A percentile compares a stretch with the other conserved stretches of the same genome.
Conservation (phyloP, 1,140 invertebrate genomes). For the Drosophila lacteicornis region DNA sequence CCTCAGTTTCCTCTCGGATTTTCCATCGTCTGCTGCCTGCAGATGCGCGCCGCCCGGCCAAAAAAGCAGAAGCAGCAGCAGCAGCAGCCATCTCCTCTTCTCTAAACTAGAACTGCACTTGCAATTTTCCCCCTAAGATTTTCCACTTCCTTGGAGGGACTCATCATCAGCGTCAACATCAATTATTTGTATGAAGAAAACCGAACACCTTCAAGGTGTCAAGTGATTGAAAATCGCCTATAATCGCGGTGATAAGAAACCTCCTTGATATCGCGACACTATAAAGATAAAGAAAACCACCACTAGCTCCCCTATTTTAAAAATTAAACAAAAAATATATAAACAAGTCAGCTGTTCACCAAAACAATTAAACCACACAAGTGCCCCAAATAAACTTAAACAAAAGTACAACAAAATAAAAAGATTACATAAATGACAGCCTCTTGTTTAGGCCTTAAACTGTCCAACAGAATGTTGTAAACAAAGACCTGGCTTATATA, state of each 20-base stretch:
- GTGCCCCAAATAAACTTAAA: conserved; percentile 24
- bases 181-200: conserved; percentile 23
- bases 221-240: conserved; percentile 36
- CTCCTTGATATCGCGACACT: conserved; percentile 16
- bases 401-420: conserved; percentile 9
- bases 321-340: conserved; percentile 5
- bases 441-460: conserved; percentile 42
- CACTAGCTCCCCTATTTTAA: neutral
- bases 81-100: conserved; percentile 13
- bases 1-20: conserved; percentile 47
- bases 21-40: conserved; percentile 47
- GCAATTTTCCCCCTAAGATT: conserved; percentile 13
- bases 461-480: conserved; percentile 41
- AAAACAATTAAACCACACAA: conserved; percentile 29
- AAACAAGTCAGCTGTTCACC: conserved; percentile 19
- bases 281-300: conserved; percentile 26
- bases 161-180: conserved; percentile 5
- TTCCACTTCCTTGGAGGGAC: conserved; percentile 9
- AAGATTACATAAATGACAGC: conserved; percentile 51
- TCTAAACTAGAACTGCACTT: conserved; percentile 24
- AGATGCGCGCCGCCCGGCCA: conserved; percentile 51
- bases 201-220: conserved; percentile 12
- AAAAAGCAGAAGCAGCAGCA: conserved; percentile 34
- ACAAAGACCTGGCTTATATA: conserved; percentile 56
- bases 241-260: conserved; percentile 34